Conservation (phyloP, 2,113 vertebrate species). For the Mastomys coucha region DNA sequence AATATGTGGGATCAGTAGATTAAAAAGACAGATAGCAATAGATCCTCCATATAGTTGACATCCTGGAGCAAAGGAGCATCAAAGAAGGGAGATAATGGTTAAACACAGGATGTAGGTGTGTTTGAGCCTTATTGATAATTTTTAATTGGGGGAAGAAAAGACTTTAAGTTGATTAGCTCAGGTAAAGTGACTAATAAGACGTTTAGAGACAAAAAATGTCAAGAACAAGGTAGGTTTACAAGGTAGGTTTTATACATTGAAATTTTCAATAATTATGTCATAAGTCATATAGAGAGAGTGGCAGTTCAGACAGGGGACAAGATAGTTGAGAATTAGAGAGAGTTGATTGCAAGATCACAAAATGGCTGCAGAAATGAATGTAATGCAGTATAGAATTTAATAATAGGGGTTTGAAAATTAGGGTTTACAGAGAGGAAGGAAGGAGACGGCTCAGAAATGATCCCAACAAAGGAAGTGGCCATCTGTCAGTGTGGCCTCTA, state of each 20-base stretch:
- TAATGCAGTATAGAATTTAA: slow-evolving; percentile 13
- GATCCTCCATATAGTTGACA: not conserved
- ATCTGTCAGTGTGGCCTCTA: slow-evolving; percentile 1
- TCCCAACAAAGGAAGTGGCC: not conserved
- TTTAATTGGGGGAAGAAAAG: not conserved
- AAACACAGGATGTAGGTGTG: not conserved
- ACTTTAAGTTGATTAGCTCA: not conserved
- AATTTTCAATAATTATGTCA: slow-evolving; percentile 25
- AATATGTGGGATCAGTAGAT: not conserved
- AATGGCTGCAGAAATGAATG: not conserved
- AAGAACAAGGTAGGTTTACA: not conserved
- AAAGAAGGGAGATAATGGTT: not conserved
- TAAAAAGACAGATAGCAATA: not conserved
- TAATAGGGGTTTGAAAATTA: not conserved
- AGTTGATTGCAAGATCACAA: slow-evolving; percentile 35
- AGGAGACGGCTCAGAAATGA: not conserved
- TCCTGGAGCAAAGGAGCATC: not conserved
- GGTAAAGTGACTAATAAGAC: not conserved
- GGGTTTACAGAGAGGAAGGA: not conserved
- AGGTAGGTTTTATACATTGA: not conserved
- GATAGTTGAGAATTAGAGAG: slow-evolving; percentile 25
- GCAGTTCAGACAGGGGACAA: not conserved
- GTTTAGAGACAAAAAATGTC: slow-evolving; percentile 11
- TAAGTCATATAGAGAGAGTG: not conserved
- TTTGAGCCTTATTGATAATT: not conserved